Percentiles rank a stretch among this genome's conserved stretches.
Conservation (phyloP, 2,113 vertebrate species). For the Nasalis larvatus region DNA sequence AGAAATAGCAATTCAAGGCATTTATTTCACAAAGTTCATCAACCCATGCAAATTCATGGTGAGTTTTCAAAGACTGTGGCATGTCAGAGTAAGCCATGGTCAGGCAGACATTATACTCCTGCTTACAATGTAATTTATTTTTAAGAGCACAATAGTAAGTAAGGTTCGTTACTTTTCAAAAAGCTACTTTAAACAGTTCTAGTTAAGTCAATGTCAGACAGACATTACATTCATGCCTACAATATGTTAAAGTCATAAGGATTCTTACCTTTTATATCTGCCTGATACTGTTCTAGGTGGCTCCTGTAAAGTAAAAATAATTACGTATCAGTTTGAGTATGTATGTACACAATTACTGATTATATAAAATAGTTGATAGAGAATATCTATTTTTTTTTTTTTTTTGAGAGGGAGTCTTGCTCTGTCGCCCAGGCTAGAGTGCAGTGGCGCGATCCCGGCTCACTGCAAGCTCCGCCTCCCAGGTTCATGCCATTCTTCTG, state of each 20-base stretch:
- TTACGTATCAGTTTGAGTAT: conserved; percentile 16
- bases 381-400: background rate
- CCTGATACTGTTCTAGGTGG: conserved; percentile 88
- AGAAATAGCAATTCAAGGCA: background rate
- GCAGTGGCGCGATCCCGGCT: too few relatives aligned
- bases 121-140: conserved; percentile 3
- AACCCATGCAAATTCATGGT: background rate
- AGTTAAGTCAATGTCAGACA: background rate
- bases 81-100: background rate
- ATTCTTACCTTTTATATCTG: conserved; percentile 93
- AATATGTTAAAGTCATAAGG: background rate
- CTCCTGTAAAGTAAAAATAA: conserved; percentile 87
- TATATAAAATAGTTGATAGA: background rate
- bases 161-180: background rate
- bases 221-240: background rate
- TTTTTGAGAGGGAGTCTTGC: too few relatives aligned
- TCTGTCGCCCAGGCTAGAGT: too few relatives aligned
- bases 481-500: too few relatives aligned
- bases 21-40: conserved; percentile 41
- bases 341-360: background rate
- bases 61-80: background rate
- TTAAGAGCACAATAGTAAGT: background rate
- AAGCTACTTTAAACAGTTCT: conserved; percentile 1
- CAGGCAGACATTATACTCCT: background rate
- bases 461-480: too few relatives aligned